These are phyloP conservation scores for Chloroceryle inda DNA, from an alignment of 2,797 vertebrate genomes.

Conservation along the genomic window DNA sequence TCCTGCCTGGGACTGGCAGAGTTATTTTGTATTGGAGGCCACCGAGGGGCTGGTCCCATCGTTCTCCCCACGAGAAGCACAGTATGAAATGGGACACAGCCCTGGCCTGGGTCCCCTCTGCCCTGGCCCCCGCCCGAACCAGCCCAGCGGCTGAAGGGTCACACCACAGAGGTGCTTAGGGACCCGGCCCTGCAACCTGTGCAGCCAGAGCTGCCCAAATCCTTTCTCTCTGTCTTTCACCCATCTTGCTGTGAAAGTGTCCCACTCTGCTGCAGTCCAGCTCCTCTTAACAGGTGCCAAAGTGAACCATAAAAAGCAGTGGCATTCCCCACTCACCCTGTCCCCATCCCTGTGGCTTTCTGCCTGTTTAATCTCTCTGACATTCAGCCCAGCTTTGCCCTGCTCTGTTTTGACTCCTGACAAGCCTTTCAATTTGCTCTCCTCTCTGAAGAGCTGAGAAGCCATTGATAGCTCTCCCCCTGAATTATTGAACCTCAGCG, in stretches of 20 bases:
- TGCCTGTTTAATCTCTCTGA: constrained; percentile 78
- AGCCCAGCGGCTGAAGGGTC: background rate
- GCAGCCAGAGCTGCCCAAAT: background rate
- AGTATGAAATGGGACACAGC: background rate
- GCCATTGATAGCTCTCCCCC: constrained; percentile 84
- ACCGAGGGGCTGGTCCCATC: rapidly evolving
- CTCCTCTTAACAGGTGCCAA: background rate
- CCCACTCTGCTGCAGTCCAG: background rate
- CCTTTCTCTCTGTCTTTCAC: background rate
- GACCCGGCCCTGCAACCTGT: background rate
- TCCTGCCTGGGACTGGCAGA: constrained; percentile 7
- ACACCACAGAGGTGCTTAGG: background rate
- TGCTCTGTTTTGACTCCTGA: constrained; percentile 90
- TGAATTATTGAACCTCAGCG: constrained; percentile 88
- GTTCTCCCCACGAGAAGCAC: background rate
- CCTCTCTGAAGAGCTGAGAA: constrained; percentile 88
- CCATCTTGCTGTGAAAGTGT: background rate
- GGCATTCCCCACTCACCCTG: rapidly evolving
- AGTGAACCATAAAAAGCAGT: background rate
- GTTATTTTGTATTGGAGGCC: constrained; percentile 19
- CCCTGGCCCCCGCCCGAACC: rapidly evolving
- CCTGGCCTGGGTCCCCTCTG: background rate
- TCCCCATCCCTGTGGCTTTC: constrained; percentile 31
- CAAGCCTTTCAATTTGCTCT: constrained; percentile 95
- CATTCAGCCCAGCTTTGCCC: constrained; percentile 76